These are phyloP conservation scores for Hemithea aestivaria DNA, from an alignment of 2,888 invertebrate species.

Conservation along the genomic window DNA sequence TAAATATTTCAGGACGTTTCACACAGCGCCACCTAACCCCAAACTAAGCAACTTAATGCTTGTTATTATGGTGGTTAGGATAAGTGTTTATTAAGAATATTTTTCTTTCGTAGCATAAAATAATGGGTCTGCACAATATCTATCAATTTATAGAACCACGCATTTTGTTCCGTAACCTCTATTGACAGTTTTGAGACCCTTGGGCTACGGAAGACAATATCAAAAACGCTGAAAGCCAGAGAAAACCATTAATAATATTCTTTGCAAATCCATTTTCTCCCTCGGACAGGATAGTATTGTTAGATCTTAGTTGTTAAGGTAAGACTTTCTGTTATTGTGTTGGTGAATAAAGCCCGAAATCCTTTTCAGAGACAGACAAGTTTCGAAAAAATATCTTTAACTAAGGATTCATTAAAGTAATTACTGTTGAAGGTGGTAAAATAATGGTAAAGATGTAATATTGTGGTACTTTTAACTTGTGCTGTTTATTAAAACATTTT, in stretches of 20 bases:
- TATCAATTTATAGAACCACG: too few relatives aligned
- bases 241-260: background rate
- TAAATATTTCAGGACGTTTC: too few relatives aligned
- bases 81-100: too few relatives aligned
- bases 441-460: background rate
- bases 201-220: background rate
- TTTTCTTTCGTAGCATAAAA: too few relatives aligned
- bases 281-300: background rate
- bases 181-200: too few relatives aligned
- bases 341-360: conserved; percentile 42
- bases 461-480: conserved; percentile 4
- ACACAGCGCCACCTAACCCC: too few relatives aligned
- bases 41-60: too few relatives aligned
- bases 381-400: conserved; percentile 29
- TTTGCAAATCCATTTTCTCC: background rate
- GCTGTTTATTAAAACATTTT: too few relatives aligned
- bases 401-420: conserved; percentile 40
- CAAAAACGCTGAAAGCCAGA: too few relatives aligned
- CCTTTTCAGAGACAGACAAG: conserved; percentile 30
- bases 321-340: conserved; percentile 33
- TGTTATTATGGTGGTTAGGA: too few relatives aligned
- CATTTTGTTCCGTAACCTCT: too few relatives aligned
- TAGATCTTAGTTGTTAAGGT: conserved; percentile 22
- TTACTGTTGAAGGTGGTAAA: conserved; percentile 23
- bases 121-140: too few relatives aligned